Percentiles rank a stretch among this genome's conserved stretches.
phyloP scores from a whole-genome alignment of 1,140 invertebrate genomes.

The Scylla paramamosain region DNA sequence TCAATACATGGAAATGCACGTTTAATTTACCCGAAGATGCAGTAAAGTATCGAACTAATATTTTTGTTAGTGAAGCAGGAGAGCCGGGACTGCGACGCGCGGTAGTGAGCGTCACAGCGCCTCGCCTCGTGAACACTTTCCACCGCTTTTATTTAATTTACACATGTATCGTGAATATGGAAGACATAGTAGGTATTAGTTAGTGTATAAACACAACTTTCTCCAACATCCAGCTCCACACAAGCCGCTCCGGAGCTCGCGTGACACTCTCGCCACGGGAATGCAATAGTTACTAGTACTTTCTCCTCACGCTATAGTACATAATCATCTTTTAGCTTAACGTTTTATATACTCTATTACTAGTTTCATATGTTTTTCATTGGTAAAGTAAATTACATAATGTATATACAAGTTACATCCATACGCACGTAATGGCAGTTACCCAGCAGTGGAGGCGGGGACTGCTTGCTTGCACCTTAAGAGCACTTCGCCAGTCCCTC shows the following conservation, averaged over 20 bases:
- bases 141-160: not conserved
- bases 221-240: not conserved
- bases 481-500: too few relatives aligned
- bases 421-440: not conserved
- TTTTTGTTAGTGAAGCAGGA: not conserved
- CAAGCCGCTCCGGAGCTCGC: not conserved
- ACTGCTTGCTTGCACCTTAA: not conserved
- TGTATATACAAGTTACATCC: not conserved
- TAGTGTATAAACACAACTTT: not conserved
- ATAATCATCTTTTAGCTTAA: not conserved
- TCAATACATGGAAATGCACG: not conserved
- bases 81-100: not conserved
- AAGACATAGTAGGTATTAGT: not conserved
- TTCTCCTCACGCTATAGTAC: not conserved
- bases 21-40: not conserved
- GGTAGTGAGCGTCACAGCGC: too few relatives aligned
- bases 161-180: slow-evolving; percentile 1
- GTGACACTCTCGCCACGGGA: not conserved
- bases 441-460: not conserved
- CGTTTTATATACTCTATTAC: not conserved
- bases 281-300: not conserved
- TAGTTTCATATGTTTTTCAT: not conserved
- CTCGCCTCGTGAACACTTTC: not conserved
- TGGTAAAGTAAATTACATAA: not conserved
- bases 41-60: not conserved